These are phyloP conservation scores for Trichogramma evanescens DNA, from an alignment of 2,888 invertebrate species.

Conservation along the genomic window DNA sequence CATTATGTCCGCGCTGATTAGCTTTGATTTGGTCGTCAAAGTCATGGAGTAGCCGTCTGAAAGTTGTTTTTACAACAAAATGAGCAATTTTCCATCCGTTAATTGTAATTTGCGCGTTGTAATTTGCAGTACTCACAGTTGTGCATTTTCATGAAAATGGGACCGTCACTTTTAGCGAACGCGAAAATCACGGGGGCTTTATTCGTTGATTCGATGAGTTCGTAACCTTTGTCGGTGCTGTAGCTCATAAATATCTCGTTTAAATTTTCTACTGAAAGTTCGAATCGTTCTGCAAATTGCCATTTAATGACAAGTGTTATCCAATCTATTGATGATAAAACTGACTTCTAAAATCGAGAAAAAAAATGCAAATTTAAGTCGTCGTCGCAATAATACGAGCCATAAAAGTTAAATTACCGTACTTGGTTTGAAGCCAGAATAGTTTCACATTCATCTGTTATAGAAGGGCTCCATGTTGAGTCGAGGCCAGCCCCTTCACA, in stretches of 20 bases:
- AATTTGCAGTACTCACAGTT: slow-evolving; percentile 24
- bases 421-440: too few species aligned
- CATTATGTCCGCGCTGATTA: slow-evolving; percentile 18
- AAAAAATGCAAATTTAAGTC: not conserved
- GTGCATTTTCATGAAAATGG: slow-evolving; percentile 26
- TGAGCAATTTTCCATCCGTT: not conserved
- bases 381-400: too few species aligned
- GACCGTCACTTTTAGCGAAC: slow-evolving; percentile 13
- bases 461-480: too few species aligned
- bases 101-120: not conserved
- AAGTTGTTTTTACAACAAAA: not conserved
- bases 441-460: too few species aligned
- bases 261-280: slow-evolving; percentile 24
- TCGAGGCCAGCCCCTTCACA: too few species aligned
- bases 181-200: slow-evolving; percentile 2
- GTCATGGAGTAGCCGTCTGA: slow-evolving; percentile 26
- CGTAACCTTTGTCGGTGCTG: not conserved
- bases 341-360: slow-evolving; percentile 16
- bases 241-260: slow-evolving; percentile 6
- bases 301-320: slow-evolving; percentile 28
- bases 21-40: not conserved
- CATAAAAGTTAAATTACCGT: too few species aligned
- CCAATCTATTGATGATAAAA: slow-evolving; percentile 28
- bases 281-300: slow-evolving; percentile 8
- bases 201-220: not conserved